Conservation (phyloP, 2,888 invertebrate genomes). For the Watsonalla binaria region DNA sequence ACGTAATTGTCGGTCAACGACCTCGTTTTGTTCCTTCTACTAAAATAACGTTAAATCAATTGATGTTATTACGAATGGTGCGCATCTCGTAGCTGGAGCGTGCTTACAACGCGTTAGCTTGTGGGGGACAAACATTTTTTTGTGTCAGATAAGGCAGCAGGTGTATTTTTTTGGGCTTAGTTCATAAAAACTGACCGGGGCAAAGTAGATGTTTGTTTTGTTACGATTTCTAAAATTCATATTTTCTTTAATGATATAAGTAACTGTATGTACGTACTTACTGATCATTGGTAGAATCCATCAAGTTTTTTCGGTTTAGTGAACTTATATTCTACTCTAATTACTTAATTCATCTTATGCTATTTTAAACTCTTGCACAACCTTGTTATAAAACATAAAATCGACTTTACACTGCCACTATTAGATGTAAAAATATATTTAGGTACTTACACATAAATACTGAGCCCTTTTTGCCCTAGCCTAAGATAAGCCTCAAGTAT, state of each 20-base stretch:
- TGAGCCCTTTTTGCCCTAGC: no score
- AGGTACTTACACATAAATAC: no score
- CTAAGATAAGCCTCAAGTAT: no score
- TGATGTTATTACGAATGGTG: slow-evolving; percentile 76
- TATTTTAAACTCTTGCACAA: no score
- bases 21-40: slow-evolving; percentile 72
- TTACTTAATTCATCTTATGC: no score
- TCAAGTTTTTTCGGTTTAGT: no score
- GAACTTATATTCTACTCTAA: no score
- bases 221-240: neutral
- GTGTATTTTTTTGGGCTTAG: slow-evolving; percentile 33
- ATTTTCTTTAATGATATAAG: neutral
- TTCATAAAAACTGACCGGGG: neutral
- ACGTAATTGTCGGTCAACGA: slow-evolving; percentile 76
- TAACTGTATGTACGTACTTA: neutral
- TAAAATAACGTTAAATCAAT: slow-evolving; percentile 77
- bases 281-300: no score
- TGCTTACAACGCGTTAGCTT: slow-evolving; percentile 36
- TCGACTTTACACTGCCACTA: no score
- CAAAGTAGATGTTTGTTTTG: neutral
- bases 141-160: slow-evolving; percentile 32
- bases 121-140: slow-evolving; percentile 33
- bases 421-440: no score
- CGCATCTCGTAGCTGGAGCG: slow-evolving; percentile 59
- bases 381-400: no score